These are phyloP conservation scores for Strix occidentalis DNA, from an alignment of 2,797 vertebrate genomes.

Conservation along the genomic window DNA sequence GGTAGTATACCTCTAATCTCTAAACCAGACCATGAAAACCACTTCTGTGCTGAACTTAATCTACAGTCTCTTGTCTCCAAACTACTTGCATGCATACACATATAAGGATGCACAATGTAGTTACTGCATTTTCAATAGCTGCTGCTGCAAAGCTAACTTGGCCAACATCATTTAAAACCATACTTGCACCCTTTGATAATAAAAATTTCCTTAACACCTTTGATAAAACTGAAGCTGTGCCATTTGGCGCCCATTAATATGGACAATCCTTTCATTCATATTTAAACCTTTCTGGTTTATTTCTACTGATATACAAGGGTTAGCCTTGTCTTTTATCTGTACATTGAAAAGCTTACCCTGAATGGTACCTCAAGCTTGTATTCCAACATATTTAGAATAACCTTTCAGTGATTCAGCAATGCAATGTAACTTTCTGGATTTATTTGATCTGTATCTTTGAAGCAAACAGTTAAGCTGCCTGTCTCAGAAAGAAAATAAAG, in stretches of 20 bases:
- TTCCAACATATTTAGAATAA: slow-evolving; percentile 4
- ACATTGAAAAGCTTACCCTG: not conserved
- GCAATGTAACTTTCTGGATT: slow-evolving; percentile 24
- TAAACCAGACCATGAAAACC: not conserved
- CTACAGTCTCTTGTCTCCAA: not conserved
- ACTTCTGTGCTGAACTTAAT: not conserved
- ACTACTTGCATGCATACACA: not conserved
- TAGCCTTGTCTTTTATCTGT: not conserved
- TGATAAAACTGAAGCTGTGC: not conserved
- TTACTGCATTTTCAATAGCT: not conserved
- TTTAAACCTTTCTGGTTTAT: not conserved
- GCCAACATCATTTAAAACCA: not conserved
- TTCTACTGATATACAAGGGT: not conserved
- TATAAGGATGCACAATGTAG: fast-evolving
- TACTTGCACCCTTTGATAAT: not conserved
- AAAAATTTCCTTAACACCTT: not conserved
- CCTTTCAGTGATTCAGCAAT: slow-evolving; percentile 25
- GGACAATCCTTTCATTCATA: not conserved
- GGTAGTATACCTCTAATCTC: not conserved
- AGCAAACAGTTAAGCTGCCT: slow-evolving; percentile 49
- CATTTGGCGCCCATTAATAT: not conserved
- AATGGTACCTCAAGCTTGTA: not conserved
- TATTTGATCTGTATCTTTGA: slow-evolving; percentile 46
- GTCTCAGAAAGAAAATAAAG: slow-evolving; percentile 58
- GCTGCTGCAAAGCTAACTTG: not conserved